Base-by-base conservation (phyloP, 2,797 vertebrate species). In the Coregonus sp. region DNA sequence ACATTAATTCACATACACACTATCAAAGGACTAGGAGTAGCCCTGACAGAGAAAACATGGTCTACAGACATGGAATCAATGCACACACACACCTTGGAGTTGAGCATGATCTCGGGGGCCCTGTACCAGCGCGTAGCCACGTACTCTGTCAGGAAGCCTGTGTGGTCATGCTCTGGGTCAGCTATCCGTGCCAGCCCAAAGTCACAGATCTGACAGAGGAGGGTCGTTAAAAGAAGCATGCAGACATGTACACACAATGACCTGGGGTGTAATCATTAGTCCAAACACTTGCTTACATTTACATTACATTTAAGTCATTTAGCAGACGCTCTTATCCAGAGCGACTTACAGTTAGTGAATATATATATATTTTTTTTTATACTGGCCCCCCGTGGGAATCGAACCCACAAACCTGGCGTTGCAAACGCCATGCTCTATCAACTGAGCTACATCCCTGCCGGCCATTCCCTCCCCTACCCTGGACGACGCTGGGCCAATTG, bases 81-180 rank as follows among this genome's bases (percentile, higher is more conserved):
- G 51, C 3, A 70, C 25, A 2, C 72, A n/a, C 72, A 18, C 82
- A 97, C 96, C 96, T 97, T 97, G 79, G 96, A 97, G 92, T 97
- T 97, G 80, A 97, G 96, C 96, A 97, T 97, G 92, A 98, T 97
- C 86, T 98, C 97, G 1, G 97, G 97, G 25, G 97, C 97, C 5
- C 97, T 95, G 93, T 98, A 98, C 97, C 97, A 98, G 59, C 97
- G 95, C 0, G 97, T 98, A 37, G 97, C 97, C 85, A 98, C 97
- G 2, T 98, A 98, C 77, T 98, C 97, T 0, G 97, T 98, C 83
- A 98, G 85, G 83, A 98, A 98, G 2, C 97, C 95, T 3, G 96
- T 94, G 79, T 97, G 96, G 78, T 97, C 95, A 0, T 97, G 95
- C 86, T 97, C 96, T 0, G 96, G 96, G 52, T 98, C 96, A 0